These are phyloP conservation scores for Onychorhynchus coronatus DNA, from an alignment of 2,113 vertebrate species.

Conservation along the genomic window DNA sequence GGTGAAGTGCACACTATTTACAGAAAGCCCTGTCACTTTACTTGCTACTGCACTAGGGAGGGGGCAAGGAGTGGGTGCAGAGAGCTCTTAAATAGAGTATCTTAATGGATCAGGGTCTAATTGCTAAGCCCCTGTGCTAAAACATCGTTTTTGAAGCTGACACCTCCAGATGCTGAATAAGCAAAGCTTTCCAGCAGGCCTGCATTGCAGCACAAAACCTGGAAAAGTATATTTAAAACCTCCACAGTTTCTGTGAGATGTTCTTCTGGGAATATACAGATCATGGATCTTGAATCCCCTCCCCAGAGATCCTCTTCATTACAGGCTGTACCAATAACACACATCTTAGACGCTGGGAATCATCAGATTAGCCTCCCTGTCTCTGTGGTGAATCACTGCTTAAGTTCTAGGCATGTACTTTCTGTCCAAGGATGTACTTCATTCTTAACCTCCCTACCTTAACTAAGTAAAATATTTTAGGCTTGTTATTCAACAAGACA, in stretches of 20 bases:
- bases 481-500: not conserved
- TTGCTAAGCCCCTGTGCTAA: not conserved
- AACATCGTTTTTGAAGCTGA: slow-evolving; percentile 12
- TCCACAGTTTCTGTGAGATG: not conserved
- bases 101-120: slow-evolving; percentile 25
- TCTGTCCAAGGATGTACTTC: not conserved
- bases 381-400: not conserved
- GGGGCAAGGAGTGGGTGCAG: not conserved
- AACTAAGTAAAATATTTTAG: not conserved
- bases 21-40: not conserved
- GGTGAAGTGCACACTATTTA: not conserved
- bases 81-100: not conserved
- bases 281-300: not conserved
- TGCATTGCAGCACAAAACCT: not conserved
- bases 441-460: not conserved
- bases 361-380: not conserved
- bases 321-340: not conserved
- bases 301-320: not conserved
- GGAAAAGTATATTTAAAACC: not conserved
- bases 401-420: not conserved
- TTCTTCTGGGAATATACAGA: not conserved
- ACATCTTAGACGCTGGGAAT: not conserved
- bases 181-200: not conserved
- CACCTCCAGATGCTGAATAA: slow-evolving; percentile 25
- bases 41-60: not conserved